Base-by-base conservation (phyloP, 2,888 invertebrate genomes). In the Drosophila yooni region DNA sequence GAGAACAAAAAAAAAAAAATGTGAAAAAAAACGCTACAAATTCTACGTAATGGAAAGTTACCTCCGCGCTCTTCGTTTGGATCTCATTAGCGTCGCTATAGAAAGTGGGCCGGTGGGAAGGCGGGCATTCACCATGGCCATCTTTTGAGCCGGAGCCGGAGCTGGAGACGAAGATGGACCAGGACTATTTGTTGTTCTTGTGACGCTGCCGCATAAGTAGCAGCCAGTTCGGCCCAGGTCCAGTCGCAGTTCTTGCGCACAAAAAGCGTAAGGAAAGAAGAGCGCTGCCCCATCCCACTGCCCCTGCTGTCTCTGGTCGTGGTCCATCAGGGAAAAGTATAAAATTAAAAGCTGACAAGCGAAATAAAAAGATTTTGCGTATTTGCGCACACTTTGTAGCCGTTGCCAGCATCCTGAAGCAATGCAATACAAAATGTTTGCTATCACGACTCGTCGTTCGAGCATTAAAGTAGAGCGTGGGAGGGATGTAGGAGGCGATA, bases 41-140 rank as follows among this genome's bases (percentile, higher is more conserved):
- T 60, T 79, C 65, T 69, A 74, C 77, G 83, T 88, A 88, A 83
- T 80, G 88, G 88, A 82, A 85, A 79, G 85, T 88, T 86, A 83
- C 73, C 85, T 70, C 66, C 73, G 51, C 58, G 54, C 76, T 60
- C 60, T 56, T 58, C 68, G 86, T 68, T 82, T 71, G 87, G 90
- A 91, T 92, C 91, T 91, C 91, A 91, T 91, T 91, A 91, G 90
- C 86, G 89, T 86, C 89, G 86, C 90, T 81, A 82, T 70, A 74
- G 53, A 62, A 66, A 56, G 70, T 62, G 67, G 53, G 40, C 50
- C 33, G 50, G 54, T 11, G 43, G 21, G 15, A 15, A 15, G 33
- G 56, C 38, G 52, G 51, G 25, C 43, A 38, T 33, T 54, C 29
- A 40, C 58, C 33, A 64, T 60, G 73, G 63, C 60, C 74, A 76